Conservation (phyloP, 2,888 invertebrate species). For the Vandiemenella viatica region DNA sequence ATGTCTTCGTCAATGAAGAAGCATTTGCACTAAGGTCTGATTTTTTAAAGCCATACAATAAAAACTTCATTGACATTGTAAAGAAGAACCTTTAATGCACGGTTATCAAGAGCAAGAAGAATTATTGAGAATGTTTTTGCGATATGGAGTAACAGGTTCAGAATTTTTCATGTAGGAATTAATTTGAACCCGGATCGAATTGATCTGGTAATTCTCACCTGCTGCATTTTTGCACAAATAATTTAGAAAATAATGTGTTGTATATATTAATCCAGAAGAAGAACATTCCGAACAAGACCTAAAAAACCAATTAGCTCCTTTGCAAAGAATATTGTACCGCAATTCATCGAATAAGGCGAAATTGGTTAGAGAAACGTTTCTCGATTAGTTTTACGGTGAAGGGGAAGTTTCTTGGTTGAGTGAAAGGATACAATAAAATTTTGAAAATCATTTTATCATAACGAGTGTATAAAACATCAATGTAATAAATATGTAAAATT, state of each 20-base stretch:
- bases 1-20: slow-evolving; percentile 16
- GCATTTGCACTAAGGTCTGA: slow-evolving; percentile 13
- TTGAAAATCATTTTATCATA: too few relatives aligned
- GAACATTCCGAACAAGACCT: too few relatives aligned
- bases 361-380: too few relatives aligned
- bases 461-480: too few relatives aligned
- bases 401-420: too few relatives aligned
- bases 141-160: slow-evolving; percentile 7
- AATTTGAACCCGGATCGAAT: background rate
- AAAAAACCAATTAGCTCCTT: too few relatives aligned
- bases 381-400: too few relatives aligned
- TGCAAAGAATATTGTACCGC: too few relatives aligned
- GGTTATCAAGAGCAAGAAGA: slow-evolving; percentile 6
- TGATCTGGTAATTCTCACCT: slow-evolving; percentile 1
- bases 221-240: slow-evolving; percentile 6
- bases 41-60: slow-evolving; percentile 9
- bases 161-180: slow-evolving; percentile 3
- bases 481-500: too few relatives aligned
- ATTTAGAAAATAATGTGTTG: slow-evolving; percentile 1
- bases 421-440: too few relatives aligned
- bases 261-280: too few relatives aligned
- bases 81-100: background rate
- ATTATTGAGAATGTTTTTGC: slow-evolving; percentile 6
- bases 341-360: too few relatives aligned
- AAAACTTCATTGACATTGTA: background rate